Evolutionary conservation across 2,888 invertebrate genomes (phyloP), one percentile per base, ranked within the genome.

Genomic region (Sceliomorpha sp.): DNA sequence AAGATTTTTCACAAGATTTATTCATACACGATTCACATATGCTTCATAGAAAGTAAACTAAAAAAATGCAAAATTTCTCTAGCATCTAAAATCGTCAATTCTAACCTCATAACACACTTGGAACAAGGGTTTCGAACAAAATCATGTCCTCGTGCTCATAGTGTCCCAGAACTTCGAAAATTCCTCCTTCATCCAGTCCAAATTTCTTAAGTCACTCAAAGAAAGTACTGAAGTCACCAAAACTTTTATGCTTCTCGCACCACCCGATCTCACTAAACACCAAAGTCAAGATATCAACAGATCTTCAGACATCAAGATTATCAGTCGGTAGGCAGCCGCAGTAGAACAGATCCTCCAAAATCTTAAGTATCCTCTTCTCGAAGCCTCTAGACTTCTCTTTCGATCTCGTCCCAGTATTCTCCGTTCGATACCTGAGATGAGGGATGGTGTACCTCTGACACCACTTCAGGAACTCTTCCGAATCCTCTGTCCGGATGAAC

Each of bases 401-500:
- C 14, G 64, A 32, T 0, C 34, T 42, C 0, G 14, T 44, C 7
- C 31, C 40, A 7, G 44, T 15, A n/a, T 17, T n/a, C n/a, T 40
- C 24, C 13, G 62, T 56, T 1, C 62, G 64, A 36, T 83, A 73
- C 27, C 80, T 73, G 26, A 86, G 68, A 53, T 80, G 72, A 0
- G 69, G 81, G 5, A 82, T 29, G 20, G 64, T 77, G 66, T 82
- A 82, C 7, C 55, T 74, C 10, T 72, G 79, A 32, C 85, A 84
- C 85, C 84, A 86, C 2, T 67, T 74, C 17, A 86, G 40, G 40
- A 85, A 84, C 2, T 75, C 79, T 8, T 36, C 59, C 8, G 75
- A 72, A 31, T 84, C 77, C 62, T 85, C 84, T 34, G 83, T 84
- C 2, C 83, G 76, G 17, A 85, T 74, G 63, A 83, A 86, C 6